These are phyloP conservation scores for Stegostoma tigrinum DNA, from an alignment of 2,113 vertebrate species.

Conservation along the genomic window DNA sequence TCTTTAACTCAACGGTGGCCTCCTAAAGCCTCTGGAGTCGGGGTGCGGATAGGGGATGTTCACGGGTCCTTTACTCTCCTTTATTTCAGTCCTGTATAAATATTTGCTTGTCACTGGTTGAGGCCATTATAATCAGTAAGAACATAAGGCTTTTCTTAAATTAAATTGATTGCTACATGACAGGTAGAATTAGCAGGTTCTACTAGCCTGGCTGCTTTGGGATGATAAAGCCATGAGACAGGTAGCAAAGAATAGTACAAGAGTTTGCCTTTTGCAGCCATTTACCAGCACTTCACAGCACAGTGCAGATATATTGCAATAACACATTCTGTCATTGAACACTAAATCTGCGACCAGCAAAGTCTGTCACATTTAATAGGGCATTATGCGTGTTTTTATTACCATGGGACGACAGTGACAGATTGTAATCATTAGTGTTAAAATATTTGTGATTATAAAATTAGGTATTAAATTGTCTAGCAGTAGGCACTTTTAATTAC, in stretches of 20 bases:
- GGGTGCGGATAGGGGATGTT: too few relatives aligned
- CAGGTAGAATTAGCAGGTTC: neutral
- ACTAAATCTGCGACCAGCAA: slow-evolving; percentile 42
- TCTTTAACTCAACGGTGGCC: too few relatives aligned
- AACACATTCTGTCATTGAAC: slow-evolving; percentile 44
- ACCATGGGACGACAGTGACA: slow-evolving; percentile 45
- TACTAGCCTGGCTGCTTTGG: neutral
- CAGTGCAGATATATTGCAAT: slow-evolving; percentile 41
- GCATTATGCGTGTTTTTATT: slow-evolving; percentile 47
- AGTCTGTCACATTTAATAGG: slow-evolving; percentile 47
- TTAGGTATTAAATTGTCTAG: slow-evolving; percentile 46
- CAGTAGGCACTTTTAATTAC: slow-evolving; percentile 46
- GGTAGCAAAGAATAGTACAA: neutral
- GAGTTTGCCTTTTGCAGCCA: neutral
- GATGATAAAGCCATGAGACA: neutral
- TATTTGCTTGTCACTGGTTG: neutral
- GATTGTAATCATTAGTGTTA: slow-evolving; percentile 50
- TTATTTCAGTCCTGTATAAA: neutral
- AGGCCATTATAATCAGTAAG: neutral
- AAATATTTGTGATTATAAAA: slow-evolving; percentile 47
- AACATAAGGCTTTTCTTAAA: neutral
- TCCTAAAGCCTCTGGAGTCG: too few relatives aligned
- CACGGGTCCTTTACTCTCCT: neutral
- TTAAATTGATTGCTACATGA: neutral
- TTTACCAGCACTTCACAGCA: slow-evolving; percentile 26